Base-by-base conservation (phyloP, 2,888 invertebrate genomes). In the Carterocephalus palaemon region DNA sequence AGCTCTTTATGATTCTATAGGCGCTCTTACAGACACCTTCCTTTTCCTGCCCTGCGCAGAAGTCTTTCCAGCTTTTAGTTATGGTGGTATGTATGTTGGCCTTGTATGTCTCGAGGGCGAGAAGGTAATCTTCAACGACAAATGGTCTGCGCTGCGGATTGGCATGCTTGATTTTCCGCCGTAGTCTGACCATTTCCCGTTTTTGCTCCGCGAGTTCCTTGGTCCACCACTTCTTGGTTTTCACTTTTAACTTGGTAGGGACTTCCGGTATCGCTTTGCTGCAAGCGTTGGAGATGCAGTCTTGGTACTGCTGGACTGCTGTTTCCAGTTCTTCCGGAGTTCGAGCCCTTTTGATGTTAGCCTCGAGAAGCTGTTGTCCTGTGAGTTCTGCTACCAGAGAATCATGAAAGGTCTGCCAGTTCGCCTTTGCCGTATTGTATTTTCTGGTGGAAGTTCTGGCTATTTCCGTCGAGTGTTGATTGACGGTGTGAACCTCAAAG, bases 11-110 rank as follows among this genome's bases (percentile, higher is more conserved):
- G 3, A 54, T 32, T 12, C 47, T 31, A 10, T 48, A 52, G 5
- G 46, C 43, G 6, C 43, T 43, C 1, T 52, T 49, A 52, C 52
- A 53, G 2, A 49, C 3, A 1, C 39, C 22, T 15, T 53, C 47
- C n/a, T 10, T 28, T 5, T 46, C 36, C 23, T 47, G 47, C 3
- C 20, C 38, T 1, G 10, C 15, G 9, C 53, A 53, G 12, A 47
- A 48, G 1, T 43, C 13, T 13, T 48, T 53, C 48, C 53, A 50
- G 31, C 51, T 51, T 2, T 7, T 15, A 0, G 29, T 45, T n/a
- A 17, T 15, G 0, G 39, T 22, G 5, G 17, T 15, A 1, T 13
- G 22, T 1, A 42, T 31, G 4, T 8, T 3, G 4, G 7, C 4
- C 9, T 50, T 34, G 17, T 53, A 52, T 7, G 7, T n/a, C 4